Conservation (phyloP, 2,888 invertebrate species). For the Drosophila mimetica region DNA sequence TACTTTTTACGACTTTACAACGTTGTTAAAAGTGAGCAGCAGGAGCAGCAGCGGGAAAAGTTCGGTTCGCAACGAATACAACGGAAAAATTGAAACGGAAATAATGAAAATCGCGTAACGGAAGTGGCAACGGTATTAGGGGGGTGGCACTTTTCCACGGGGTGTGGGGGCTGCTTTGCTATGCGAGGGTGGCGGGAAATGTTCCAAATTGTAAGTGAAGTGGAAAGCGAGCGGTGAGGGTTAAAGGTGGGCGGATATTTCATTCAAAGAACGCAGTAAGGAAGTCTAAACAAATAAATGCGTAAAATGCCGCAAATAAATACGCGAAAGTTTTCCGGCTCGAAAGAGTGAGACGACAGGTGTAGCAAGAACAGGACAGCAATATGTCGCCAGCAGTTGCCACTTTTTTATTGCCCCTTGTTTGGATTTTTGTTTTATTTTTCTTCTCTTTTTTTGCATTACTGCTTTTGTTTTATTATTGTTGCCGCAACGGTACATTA, state of each 20-base stretch:
- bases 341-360: slow-evolving; percentile 21
- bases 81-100: slow-evolving; percentile 80
- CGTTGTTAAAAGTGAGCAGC: slow-evolving; percentile 72
- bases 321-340: slow-evolving; percentile 55
- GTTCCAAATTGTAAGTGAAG: slow-evolving; percentile 57
- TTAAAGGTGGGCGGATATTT: slow-evolving; percentile 32
- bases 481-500: slow-evolving; percentile 79
- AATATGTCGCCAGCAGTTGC: slow-evolving; percentile 79
- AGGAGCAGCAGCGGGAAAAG: slow-evolving; percentile 41
- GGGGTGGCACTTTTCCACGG: not conserved
- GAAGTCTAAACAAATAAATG: slow-evolving; percentile 80
- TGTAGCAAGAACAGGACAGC: slow-evolving; percentile 35
- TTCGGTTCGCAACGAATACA: slow-evolving; percentile 67
- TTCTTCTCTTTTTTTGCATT: slow-evolving; percentile 43
- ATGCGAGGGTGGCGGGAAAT: slow-evolving; percentile 49
- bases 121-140: slow-evolving; percentile 77
- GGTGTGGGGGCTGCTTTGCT: not conserved
- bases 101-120: slow-evolving; percentile 81
- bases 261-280: slow-evolving; percentile 30
- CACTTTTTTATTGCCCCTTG: slow-evolving; percentile 38
- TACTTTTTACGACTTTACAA: slow-evolving; percentile 78
- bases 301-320: slow-evolving; percentile 81
- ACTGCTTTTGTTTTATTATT: slow-evolving; percentile 65
- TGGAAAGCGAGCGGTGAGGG: slow-evolving; percentile 21
- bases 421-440: slow-evolving; percentile 58